phyloP scores from a whole-genome alignment of 2,888 invertebrate species.

The Brachypterus glaber region DNA sequence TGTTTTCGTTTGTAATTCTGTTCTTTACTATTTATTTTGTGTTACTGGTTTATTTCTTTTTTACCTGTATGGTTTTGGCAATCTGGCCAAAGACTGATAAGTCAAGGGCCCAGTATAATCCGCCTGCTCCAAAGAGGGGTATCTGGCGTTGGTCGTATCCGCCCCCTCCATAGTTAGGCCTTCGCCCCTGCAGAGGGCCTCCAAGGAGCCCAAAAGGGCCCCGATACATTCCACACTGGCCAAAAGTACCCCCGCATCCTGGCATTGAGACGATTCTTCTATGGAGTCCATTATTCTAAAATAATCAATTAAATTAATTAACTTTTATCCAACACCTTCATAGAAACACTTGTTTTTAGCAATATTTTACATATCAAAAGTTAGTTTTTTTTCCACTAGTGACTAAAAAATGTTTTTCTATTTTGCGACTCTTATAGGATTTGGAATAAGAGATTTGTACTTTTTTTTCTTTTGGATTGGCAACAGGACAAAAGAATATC shows the following conservation, averaged over 20 bases:
- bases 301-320: constrained; percentile 12
- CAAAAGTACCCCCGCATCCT: constrained; percentile 64
- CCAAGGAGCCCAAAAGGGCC: constrained; percentile 71
- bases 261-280: constrained; percentile 82
- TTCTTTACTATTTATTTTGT: too few relatives aligned
- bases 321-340: too few relatives aligned
- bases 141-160: constrained; percentile 54
- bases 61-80: constrained; percentile 73
- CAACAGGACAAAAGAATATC: too few relatives aligned
- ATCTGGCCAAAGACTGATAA: constrained; percentile 72
- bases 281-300: constrained; percentile 82
- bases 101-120: constrained; percentile 80
- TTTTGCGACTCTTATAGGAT: too few relatives aligned
- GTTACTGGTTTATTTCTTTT: too few relatives aligned
- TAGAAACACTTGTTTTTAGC: too few relatives aligned
- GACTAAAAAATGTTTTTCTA: too few relatives aligned
- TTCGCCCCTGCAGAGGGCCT: constrained; percentile 68
- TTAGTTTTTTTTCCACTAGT: too few relatives aligned
- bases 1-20: too few relatives aligned
- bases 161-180: constrained; percentile 55
- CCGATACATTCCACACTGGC: constrained; percentile 78
- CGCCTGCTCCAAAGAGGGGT: constrained; percentile 58
- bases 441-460: constrained; percentile 5
- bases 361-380: constrained; percentile 4
- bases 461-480: too few relatives aligned